Percentiles rank a stretch among this genome's conserved stretches.
Conservation (phyloP, 2,113 vertebrate species). For the Ailuropoda melanoleuca region DNA sequence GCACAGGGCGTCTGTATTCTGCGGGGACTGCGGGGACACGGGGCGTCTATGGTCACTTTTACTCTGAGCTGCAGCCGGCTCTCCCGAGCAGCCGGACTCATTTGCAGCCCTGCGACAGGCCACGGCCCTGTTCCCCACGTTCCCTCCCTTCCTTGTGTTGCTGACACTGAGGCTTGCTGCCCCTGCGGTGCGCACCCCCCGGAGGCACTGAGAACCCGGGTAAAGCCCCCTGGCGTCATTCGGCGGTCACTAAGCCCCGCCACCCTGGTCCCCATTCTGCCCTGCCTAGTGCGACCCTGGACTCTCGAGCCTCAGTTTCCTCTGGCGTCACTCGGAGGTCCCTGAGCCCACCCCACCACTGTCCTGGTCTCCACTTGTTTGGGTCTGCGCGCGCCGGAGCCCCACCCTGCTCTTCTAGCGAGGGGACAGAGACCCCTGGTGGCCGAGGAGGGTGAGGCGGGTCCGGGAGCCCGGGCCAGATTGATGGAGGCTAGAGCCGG, state of each 20-base stretch:
- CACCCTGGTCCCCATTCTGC: neutral
- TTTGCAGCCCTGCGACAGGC: neutral
- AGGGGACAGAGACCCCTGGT: neutral
- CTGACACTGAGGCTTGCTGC: rapidly evolving
- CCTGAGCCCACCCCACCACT: rapidly evolving
- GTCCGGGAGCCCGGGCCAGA: rapidly evolving
- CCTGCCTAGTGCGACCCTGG: neutral
- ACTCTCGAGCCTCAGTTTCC: neutral
- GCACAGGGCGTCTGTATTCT: neutral
- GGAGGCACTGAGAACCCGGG: neutral
- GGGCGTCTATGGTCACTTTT: rapidly evolving
- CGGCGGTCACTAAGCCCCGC: neutral
- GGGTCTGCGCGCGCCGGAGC: rapidly evolving
- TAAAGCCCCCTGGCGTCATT: no score
- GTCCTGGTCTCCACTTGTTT: no score
- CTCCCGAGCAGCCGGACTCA: neutral
- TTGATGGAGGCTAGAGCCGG: rapidly evolving
- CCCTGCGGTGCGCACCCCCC: neutral
- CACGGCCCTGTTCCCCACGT: rapidly evolving
- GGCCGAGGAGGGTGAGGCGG: rapidly evolving
- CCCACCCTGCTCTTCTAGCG: rapidly evolving
- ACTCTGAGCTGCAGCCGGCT: neutral
- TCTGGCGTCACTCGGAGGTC: rapidly evolving
- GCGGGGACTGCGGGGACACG: neutral
- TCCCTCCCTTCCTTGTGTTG: rapidly evolving